Conservation (phyloP, 2,113 vertebrate species). For the Oreochromis tanganicae region DNA sequence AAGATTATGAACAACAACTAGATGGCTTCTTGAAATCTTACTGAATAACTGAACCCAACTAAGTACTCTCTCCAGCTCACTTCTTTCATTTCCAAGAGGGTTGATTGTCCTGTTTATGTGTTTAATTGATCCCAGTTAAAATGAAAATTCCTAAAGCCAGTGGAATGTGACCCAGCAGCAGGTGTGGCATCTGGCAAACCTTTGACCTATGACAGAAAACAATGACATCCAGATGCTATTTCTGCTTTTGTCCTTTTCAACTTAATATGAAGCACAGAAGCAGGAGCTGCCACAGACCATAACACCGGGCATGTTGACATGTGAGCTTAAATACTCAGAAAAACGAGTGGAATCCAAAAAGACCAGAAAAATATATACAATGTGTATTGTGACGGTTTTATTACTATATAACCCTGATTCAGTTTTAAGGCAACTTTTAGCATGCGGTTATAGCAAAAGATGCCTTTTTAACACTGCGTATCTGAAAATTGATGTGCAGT, state of each 20-base stretch:
- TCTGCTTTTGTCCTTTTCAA: not conserved
- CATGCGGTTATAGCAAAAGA: not conserved
- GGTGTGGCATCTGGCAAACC: not conserved
- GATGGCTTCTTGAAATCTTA: not conserved
- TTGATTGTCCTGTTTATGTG: not conserved
- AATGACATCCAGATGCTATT: not conserved
- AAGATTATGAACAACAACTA: not conserved
- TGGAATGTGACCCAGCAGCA: not conserved
- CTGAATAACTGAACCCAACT: not conserved
- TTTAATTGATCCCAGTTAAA: not conserved
- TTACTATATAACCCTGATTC: not conserved
- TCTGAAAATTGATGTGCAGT: slow-evolving; percentile 26
- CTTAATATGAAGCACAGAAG: not conserved
- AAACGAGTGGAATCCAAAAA: not conserved
- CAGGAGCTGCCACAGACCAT: not conserved
- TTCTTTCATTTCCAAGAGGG: not conserved
- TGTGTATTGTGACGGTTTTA: not conserved
- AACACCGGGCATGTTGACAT: not conserved
- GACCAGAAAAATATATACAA: not conserved
- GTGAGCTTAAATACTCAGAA: not conserved
- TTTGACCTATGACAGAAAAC: accelerated
- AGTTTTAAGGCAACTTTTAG: not conserved
- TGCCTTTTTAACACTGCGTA: slow-evolving; percentile 21
- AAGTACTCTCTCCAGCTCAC: not conserved
- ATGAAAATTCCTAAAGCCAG: not conserved